Conservation (phyloP, 2,113 vertebrate species). For the cat (Felis catus) region DNA sequence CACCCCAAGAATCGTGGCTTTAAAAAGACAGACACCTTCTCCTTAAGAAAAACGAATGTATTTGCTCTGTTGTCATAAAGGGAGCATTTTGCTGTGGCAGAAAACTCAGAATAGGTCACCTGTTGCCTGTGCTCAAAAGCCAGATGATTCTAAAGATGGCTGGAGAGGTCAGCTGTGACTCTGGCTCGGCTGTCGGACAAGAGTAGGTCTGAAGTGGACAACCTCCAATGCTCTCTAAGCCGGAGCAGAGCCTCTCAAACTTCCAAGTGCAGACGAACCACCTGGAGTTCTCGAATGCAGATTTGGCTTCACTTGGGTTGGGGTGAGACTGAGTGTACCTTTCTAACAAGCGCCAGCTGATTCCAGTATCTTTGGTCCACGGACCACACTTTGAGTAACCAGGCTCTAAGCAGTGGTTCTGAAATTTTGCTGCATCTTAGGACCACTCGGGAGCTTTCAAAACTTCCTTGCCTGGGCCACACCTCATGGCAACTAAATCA, state of each 20-base stretch:
- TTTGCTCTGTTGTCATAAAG: background rate
- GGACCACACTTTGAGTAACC: background rate
- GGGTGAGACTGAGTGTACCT: background rate
- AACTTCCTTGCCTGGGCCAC: background rate
- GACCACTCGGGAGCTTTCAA: background rate
- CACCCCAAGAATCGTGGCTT: too few relatives aligned
- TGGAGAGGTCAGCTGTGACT: background rate
- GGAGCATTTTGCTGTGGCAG: background rate
- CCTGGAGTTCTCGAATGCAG: background rate
- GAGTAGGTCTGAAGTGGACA: background rate
- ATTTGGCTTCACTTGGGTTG: background rate
- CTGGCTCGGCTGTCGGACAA: background rate
- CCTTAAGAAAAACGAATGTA: background rate
- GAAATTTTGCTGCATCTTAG: background rate
- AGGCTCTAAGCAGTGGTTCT: background rate
- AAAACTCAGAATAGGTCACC: background rate
- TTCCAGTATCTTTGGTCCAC: background rate
- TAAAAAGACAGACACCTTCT: background rate
- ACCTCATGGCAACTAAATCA: background rate
- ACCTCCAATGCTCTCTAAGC: background rate
- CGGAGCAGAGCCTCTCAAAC: background rate
- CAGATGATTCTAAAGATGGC: background rate
- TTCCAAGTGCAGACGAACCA: background rate
- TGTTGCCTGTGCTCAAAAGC: background rate
- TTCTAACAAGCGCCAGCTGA: background rate